phyloP scores from a whole-genome alignment of 35 echinoderm and acorn worm genomes.

The Eucidaris tribuloides region DNA sequence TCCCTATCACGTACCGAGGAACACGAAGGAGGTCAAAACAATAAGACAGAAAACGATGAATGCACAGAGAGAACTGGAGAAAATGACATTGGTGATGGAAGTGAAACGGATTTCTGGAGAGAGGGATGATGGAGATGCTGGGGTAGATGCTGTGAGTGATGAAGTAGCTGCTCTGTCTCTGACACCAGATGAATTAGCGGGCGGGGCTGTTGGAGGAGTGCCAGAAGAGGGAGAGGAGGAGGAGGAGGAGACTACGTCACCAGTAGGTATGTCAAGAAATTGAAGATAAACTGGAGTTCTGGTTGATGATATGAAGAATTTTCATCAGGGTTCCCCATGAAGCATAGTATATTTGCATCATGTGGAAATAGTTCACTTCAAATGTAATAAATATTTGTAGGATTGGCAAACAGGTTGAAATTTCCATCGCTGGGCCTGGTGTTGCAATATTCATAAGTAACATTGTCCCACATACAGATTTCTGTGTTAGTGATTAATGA shows the following conservation, averaged over 20 bases:
- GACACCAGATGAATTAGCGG: conserved; percentile 6
- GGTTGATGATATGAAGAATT: not conserved
- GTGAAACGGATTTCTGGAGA: not conserved
- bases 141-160: not conserved
- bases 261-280: conserved; percentile 28
- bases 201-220: conserved; percentile 16
- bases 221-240: conserved; percentile 7
- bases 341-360: too few relatives aligned
- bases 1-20: not conserved
- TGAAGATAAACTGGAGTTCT: too few relatives aligned
- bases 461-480: too few relatives aligned
- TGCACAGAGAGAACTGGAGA: not conserved
- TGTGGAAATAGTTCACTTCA: too few relatives aligned
- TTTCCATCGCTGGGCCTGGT: too few relatives aligned
- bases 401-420: too few relatives aligned
- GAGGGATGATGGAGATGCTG: not conserved
- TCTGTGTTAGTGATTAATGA: too few relatives aligned
- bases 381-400: too few relatives aligned
- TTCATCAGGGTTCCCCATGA: too few relatives aligned
- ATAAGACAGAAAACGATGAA: not conserved
- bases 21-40: not conserved
- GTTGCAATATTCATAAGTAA: too few relatives aligned
- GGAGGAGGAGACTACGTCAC: not conserved
- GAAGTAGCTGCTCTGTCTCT: not conserved
- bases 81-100: not conserved